Percentiles rank a stretch among this genome's conserved stretches.
These are phyloP conservation scores for Iguana delicatissima DNA, from an alignment of 2,797 vertebrate genomes.

Conservation along the genomic window DNA sequence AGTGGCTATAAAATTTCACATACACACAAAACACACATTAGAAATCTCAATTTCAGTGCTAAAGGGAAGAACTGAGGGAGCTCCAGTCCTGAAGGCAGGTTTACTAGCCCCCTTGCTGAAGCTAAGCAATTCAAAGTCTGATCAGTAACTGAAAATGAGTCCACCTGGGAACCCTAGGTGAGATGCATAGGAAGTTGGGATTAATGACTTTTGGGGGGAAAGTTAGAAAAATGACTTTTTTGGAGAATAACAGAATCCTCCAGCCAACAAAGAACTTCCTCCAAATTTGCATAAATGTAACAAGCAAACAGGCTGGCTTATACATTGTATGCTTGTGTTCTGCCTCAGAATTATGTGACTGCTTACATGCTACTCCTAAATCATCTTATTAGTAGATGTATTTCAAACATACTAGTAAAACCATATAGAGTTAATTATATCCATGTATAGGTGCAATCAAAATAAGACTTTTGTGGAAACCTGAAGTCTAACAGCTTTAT, in stretches of 20 bases:
- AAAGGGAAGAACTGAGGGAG: not conserved
- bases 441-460: not conserved
- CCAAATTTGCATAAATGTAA: not conserved
- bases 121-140: not conserved
- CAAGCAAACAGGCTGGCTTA: not conserved
- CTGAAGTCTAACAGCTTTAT: not conserved
- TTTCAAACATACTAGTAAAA: not conserved
- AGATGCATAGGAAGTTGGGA: no score
- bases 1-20: not conserved
- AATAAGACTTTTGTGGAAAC: no score
- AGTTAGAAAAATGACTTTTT: no score
- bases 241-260: no score
- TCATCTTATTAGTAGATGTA: not conserved
- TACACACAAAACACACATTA: not conserved
- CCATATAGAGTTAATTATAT: not conserved
- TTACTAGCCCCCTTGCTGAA: not conserved
- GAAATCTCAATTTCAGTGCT: conserved; percentile 27
- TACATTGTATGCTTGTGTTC: conserved; percentile 13
- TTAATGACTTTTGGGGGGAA: no score
- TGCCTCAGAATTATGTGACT: not conserved
- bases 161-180: not conserved
- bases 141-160: not conserved
- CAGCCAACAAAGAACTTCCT: no score
- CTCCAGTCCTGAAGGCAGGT: not conserved
- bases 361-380: not conserved